Conservation (phyloP, 23 tunicate species). For the Ascidia mentula region DNA sequence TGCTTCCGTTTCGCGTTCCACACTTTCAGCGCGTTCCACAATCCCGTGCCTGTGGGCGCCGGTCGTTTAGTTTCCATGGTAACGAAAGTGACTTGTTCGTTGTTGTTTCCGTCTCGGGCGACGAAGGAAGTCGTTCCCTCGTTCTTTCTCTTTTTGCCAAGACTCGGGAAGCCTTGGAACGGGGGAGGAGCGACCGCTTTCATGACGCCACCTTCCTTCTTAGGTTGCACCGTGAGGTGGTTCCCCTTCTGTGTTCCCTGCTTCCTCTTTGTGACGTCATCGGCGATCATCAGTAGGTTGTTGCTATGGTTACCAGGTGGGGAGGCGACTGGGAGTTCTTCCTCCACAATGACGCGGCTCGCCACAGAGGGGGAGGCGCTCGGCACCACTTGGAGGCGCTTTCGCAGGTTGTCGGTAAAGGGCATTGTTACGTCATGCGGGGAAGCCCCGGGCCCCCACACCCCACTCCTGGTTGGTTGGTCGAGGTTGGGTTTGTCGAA, state of each 20-base stretch:
- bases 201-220: not conserved
- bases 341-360: not conserved
- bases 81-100: not conserved
- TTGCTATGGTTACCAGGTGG: not conserved
- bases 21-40: slow-evolving; percentile 37
- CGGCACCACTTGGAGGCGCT: slow-evolving; percentile 48
- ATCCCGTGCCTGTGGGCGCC: slow-evolving; percentile 12
- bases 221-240: not conserved
- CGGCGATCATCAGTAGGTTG: not conserved
- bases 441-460: slow-evolving; percentile 2
- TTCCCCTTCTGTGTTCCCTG: not conserved
- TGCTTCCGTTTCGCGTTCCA: slow-evolving; percentile 48
- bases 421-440: slow-evolving; percentile 27
- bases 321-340: not conserved
- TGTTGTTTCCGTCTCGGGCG: not conserved
- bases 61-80: slow-evolving; percentile 6
- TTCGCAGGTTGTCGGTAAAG: slow-evolving; percentile 60
- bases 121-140: not conserved
- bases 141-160: not conserved
- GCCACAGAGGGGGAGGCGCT: slow-evolving; percentile 10
- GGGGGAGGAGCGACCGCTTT: not conserved
- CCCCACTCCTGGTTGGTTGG: not conserved
- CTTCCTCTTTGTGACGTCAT: not conserved
- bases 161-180: not conserved
- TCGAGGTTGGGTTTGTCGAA: not conserved